Evolutionary conservation across 2,113 vertebrate genomes (phyloP).

Genomic region (Leiothrix lutea): DNA sequence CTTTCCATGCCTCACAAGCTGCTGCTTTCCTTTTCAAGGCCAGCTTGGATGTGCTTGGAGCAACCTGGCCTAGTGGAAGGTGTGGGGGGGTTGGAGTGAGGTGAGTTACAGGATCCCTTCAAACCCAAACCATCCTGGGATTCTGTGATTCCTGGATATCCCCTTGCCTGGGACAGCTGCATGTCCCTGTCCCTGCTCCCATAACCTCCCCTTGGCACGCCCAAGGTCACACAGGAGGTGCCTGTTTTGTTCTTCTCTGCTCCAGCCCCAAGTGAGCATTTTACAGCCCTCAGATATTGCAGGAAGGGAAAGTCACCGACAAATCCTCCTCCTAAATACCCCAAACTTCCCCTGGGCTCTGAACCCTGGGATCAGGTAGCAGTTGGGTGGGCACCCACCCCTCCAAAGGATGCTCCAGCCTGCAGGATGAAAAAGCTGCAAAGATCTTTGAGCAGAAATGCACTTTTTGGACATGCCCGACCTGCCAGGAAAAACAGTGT

Average conservation of each 20-base stretch:
- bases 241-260: background rate
- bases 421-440: background rate
- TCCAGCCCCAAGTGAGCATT: background rate
- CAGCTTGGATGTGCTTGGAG: background rate
- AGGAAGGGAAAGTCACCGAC: background rate
- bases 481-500: background rate
- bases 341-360: background rate
- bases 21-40: background rate
- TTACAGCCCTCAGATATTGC: background rate
- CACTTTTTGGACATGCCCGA: background rate
- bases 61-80: background rate
- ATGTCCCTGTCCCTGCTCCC: background rate
- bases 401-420: background rate
- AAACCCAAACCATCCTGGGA: background rate
- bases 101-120: background rate
- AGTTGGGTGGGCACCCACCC: rapidly evolving
- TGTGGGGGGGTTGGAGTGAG: background rate
- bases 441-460: background rate
- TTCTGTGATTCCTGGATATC: background rate
- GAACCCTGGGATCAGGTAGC: rapidly evolving
- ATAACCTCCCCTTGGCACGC: rapidly evolving
- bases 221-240: background rate
- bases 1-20: background rate
- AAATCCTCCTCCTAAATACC: background rate
- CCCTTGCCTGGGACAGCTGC: background rate